Evolutionary conservation across 2,113 vertebrate species (phyloP).

Genomic region (Cynoglossus semilaevis): DNA sequence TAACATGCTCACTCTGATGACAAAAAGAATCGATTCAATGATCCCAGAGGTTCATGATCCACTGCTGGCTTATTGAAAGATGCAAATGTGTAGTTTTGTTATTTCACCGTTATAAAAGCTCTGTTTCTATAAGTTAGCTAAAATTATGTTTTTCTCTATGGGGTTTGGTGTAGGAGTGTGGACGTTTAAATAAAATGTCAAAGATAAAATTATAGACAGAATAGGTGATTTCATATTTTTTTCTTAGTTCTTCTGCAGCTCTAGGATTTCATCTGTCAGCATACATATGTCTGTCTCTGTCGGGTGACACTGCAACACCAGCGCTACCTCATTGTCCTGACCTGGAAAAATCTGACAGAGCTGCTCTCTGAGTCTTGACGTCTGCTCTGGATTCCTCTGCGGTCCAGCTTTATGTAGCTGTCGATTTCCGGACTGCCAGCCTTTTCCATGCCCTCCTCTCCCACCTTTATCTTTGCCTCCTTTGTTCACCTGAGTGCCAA

Average conservation of each 20-base stretch:
- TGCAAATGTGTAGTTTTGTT: background rate
- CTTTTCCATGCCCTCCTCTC: constrained; percentile 3
- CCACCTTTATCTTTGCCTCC: background rate
- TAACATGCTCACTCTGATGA: background rate
- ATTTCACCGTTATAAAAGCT: background rate
- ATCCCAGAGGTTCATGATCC: too few species aligned
- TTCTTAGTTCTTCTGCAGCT: constrained; percentile 51
- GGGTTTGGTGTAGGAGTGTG: too few species aligned
- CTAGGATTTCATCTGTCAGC: constrained; percentile 78
- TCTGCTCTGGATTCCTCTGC: constrained; percentile 61
- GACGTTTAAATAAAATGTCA: too few species aligned
- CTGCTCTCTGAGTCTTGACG: constrained; percentile 68
- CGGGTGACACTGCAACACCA: constrained; percentile 78
- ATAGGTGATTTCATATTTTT: too few species aligned
- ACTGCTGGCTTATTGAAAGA: background rate
- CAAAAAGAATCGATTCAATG: background rate
- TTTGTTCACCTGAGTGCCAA: background rate
- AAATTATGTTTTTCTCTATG: too few species aligned
- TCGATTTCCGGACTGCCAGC: background rate
- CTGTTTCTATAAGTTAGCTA: too few species aligned
- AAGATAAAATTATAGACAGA: too few species aligned
- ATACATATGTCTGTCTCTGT: constrained; percentile 77
- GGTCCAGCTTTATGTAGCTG: background rate
- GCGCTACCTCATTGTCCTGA: constrained; percentile 80
- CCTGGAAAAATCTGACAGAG: constrained; percentile 79